Evolutionary conservation across 1,140 invertebrate species (phyloP).

Genomic region (Bombyx mori): ASM3026992v2 NC_085117.1:4451501-4452000

Average conservation of each 20-base stretch:
- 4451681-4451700: slow-evolving; percentile 8
- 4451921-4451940: slow-evolving; percentile 18
- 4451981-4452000: slow-evolving; percentile 17
- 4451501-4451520: slow-evolving; percentile 12
- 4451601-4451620: slow-evolving; percentile 2
- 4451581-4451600: neutral
- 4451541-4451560: slow-evolving; percentile 21
- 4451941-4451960: slow-evolving; percentile 10
- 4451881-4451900: slow-evolving; percentile 17
- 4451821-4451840: slow-evolving; percentile 3
- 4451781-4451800: no score
- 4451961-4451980: slow-evolving; percentile 15
- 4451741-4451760: no score
- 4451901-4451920: slow-evolving; percentile 13
- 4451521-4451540: slow-evolving; percentile 17
- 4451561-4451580: slow-evolving; percentile 19
- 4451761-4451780: no score
- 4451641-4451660: slow-evolving; percentile 7
- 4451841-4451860: slow-evolving; percentile 18
- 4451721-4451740: no score
- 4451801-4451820: no score
- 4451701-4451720: slow-evolving; percentile 1
- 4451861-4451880: slow-evolving; percentile 15
- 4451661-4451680: slow-evolving; percentile 11
- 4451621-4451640: neutral